Conservation (phyloP, 2,888 invertebrate species). For the Hanleya hanleyi region DNA sequence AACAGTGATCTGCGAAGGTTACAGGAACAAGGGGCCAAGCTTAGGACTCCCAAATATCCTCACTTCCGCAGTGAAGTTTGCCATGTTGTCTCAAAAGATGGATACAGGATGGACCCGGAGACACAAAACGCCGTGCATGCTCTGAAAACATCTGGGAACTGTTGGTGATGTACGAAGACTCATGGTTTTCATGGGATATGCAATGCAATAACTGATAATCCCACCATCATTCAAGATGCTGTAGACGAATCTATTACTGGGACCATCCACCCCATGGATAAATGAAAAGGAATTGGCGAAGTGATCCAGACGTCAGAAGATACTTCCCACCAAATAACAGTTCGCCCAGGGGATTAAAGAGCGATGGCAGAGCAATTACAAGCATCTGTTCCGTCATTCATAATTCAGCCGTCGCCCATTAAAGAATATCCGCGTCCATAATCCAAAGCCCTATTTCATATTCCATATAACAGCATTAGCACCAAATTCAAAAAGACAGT, state of each 20-base stretch:
- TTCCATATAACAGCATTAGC: too few species aligned
- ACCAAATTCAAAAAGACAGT: too few species aligned
- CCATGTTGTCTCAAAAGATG: constrained; percentile 6
- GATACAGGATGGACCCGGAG: constrained; percentile 9
- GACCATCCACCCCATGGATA: background rate
- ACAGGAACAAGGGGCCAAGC: background rate
- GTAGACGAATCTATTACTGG: background rate
- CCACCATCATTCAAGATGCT: background rate
- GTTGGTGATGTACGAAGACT: constrained; percentile 7
- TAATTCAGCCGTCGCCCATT: too few species aligned
- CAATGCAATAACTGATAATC: background rate
- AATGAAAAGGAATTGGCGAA: background rate
- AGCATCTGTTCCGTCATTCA: too few species aligned
- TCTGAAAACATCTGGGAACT: background rate
- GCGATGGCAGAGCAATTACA: background rate
- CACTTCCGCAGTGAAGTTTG: background rate
- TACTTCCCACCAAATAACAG: background rate
- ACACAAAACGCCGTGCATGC: background rate
- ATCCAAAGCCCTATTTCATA: too few species aligned
- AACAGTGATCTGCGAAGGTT: constrained; percentile 8
- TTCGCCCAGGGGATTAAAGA: background rate
- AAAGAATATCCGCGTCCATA: too few species aligned
- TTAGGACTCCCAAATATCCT: background rate
- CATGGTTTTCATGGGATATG: constrained; percentile 11
- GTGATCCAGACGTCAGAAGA: background rate